Evolutionary conservation across 2,888 invertebrate genomes (phyloP), one percentile per base, ranked within the genome.

Genomic region (Xestia c-nigrum): DNA sequence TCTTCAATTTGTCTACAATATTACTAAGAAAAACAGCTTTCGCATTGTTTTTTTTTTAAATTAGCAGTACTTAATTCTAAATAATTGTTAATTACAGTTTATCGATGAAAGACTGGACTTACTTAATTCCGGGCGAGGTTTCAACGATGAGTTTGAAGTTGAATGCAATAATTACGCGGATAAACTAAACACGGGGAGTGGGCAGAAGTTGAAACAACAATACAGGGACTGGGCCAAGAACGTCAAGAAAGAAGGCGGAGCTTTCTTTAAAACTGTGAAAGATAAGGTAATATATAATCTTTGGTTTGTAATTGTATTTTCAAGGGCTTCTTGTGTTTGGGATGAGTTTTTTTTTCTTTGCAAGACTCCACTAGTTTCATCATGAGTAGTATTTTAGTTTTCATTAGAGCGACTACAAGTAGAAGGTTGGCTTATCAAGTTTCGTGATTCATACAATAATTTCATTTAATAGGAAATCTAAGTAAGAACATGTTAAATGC

Each of bases 111-210:
- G 99, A 88, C 96, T 99, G 87, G 98, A 98, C 88, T 98, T 99
- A 97, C 97, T 99, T 84, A 99, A 99, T 93, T 98, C 98, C n/a
- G 99, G 99, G 0, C 97, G 98, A 78, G 99, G 99, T 0, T 99
- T 99, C 93, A 98, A 98, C 55, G 99, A 99, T 93, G 99, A 99
- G 92, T 99, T 99, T 94, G 99, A 99, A 95, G 97, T 98, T 91
- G 99, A 99, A 94, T 96, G 96, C 84, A 95, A 94, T 78, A 78
- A 89, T 50, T 96, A 98, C 98, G 77, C 98, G 73, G 92, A 97
- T 91, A 90, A 96, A 93, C 91, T 96, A 88, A 91, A 96, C 93
- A 93, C 95, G 0, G 95, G 97, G 86, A 94, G 96, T 90, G 94
- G 97, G 74, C 94, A 97, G 93, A 93, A 91, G 57, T 88, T 96